Conservation (phyloP, 92 coral and sea anemone genomes). For the Nematostella vectensis region DNA sequence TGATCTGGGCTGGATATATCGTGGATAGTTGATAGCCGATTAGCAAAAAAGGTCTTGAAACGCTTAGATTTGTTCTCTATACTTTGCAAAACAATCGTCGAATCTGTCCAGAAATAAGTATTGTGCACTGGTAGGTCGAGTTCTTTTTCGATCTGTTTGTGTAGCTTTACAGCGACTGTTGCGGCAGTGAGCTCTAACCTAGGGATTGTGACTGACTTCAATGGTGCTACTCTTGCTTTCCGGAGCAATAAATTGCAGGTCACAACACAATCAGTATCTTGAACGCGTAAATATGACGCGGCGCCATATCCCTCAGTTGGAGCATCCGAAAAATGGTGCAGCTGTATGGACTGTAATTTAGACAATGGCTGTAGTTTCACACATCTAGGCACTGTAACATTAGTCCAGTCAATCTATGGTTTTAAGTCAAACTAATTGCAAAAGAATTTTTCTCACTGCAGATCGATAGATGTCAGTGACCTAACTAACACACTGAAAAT, state of each 20-base stretch:
- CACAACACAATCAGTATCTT: constrained; percentile 1
- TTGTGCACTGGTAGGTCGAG: constrained; percentile 4
- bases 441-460: no score
- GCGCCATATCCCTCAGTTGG: constrained; percentile 26
- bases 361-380: constrained; percentile 3
- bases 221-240: constrained; percentile 24
- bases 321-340: constrained; percentile 30
- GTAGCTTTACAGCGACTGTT: constrained; percentile 10
- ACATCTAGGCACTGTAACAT: constrained; percentile 17
- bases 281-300: constrained; percentile 27
- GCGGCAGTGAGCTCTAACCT: constrained; percentile 18
- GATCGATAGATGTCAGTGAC: no score
- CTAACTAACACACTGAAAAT: no score
- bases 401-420: no score
- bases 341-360: neutral
- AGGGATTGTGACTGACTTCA: constrained; percentile 28
- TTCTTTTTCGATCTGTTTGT: constrained; percentile 5
- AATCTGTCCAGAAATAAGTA: constrained; percentile 4
- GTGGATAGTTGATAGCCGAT: constrained; percentile 10
- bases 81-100: constrained; percentile 10
- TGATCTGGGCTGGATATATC: constrained; percentile 9
- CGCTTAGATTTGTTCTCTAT: constrained; percentile 11
- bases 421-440: no score
- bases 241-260: constrained; percentile 10
- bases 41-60: constrained; percentile 27